These are phyloP conservation scores for Diphyllodes magnificus DNA, from an alignment of 2,113 vertebrate genomes.

Conservation along the genomic window DNA sequence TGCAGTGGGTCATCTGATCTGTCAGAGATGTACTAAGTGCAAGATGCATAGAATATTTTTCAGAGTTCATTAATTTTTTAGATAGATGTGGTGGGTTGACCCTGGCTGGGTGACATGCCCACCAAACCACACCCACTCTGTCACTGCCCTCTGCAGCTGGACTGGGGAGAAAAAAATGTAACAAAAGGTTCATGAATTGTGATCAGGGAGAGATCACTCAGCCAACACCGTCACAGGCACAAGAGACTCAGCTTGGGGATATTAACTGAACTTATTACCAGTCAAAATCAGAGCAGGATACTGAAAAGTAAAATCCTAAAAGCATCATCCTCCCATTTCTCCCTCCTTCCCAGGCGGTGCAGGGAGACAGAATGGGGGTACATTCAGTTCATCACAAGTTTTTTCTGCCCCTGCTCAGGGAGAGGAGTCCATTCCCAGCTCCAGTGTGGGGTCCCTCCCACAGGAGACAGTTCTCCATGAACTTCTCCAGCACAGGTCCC, in stretches of 20 bases:
- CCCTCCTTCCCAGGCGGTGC: background rate
- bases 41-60: constrained; percentile 96
- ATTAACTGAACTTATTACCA: background rate
- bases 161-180: background rate
- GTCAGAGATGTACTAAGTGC: constrained; percentile 92
- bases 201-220: background rate
- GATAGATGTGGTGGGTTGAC: constrained; percentile 4
- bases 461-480: too few relatives aligned
- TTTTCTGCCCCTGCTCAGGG: background rate
- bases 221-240: background rate
- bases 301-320: background rate
- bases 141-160: background rate
- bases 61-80: constrained; percentile 76
- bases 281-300: background rate
- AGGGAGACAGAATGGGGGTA: background rate
- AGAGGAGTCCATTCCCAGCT: background rate
- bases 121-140: background rate
- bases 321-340: background rate
- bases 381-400: background rate
- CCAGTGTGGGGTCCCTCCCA: background rate
- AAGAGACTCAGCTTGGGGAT: background rate
- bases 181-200: background rate
- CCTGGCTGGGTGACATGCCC: background rate
- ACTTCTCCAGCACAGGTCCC: background rate
- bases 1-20: constrained; percentile 96